These are phyloP conservation scores for Nesoenas mayeri DNA, from an alignment of 2,113 vertebrate species.

Conservation along the genomic window DNA sequence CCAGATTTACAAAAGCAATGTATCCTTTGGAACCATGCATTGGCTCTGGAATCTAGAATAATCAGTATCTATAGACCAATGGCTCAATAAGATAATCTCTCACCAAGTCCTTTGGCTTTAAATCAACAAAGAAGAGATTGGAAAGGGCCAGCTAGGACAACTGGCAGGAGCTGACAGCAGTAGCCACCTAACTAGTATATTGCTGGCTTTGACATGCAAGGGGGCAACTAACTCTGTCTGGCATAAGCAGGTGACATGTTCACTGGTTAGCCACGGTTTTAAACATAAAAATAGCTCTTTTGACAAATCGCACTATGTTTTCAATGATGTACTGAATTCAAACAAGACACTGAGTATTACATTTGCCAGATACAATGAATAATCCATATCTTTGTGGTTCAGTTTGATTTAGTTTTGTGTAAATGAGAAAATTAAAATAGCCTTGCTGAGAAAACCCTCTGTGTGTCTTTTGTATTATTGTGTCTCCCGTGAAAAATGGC, in stretches of 20 bases:
- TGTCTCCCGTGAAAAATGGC: not conserved
- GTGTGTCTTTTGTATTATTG: not conserved
- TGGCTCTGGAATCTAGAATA: not conserved
- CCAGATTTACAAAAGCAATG: not conserved
- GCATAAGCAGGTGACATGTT: not conserved
- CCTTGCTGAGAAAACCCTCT: not conserved
- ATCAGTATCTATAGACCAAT: not conserved
- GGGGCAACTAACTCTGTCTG: not conserved
- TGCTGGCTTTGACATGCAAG: fast-evolving
- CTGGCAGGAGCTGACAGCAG: not conserved
- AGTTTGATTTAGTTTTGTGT: not conserved
- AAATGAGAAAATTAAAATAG: constrained; percentile 8
- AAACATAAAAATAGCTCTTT: not conserved
- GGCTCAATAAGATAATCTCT: not conserved
- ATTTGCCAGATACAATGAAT: not conserved
- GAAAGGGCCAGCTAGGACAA: not conserved
- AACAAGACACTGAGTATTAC: not conserved
- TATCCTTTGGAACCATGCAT: not conserved
- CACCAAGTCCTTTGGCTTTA: not conserved
- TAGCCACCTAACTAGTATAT: not conserved
- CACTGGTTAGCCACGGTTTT: not conserved
- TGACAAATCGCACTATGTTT: not conserved
- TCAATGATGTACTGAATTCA: not conserved
- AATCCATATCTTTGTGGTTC: not conserved
- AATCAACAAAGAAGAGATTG: not conserved